Conservation (phyloP, 1,140 invertebrate species). For the Drosophila bifasciata region DNA sequence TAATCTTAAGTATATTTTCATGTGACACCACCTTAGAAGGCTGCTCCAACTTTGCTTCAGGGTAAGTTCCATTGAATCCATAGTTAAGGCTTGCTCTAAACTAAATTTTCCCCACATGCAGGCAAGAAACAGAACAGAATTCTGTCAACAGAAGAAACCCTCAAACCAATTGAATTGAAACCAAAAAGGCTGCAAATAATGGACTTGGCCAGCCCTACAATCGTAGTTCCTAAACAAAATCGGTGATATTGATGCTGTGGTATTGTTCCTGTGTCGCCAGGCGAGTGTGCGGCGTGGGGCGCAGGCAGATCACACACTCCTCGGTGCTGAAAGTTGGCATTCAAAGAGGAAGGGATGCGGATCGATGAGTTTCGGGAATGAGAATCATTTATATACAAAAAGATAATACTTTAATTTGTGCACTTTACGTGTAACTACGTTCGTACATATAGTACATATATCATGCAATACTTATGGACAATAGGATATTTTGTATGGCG, state of each 20-base stretch:
- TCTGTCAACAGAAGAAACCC: too few species aligned
- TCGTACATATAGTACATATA: constrained; percentile 34
- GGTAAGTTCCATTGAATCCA: too few species aligned
- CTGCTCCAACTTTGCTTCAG: too few species aligned
- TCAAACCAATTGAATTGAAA: too few species aligned
- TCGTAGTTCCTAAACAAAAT: constrained; percentile 54
- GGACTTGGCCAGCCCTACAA: background rate
- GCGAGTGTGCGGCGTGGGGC: constrained; percentile 59
- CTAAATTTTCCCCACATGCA: too few species aligned
- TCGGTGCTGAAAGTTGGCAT: constrained; percentile 70
- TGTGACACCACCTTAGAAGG: background rate
- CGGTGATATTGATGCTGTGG: constrained; percentile 67
- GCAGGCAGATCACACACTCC: constrained; percentile 74
- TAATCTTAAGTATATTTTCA: background rate
- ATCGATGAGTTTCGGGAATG: constrained; percentile 1
- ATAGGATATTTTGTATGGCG: constrained; percentile 6
- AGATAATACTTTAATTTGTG: constrained; percentile 71
- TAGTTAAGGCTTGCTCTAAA: too few species aligned
- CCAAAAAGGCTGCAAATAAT: background rate
- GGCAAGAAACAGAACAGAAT: too few species aligned
- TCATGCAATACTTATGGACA: constrained; percentile 53
- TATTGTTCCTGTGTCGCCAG: constrained; percentile 63
- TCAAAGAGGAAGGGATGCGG: background rate
- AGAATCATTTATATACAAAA: constrained; percentile 35
- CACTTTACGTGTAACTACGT: constrained; percentile 19